Conservation (phyloP, 35 echinoderm and acorn worm genomes). For the Acanthaster planci region DNA sequence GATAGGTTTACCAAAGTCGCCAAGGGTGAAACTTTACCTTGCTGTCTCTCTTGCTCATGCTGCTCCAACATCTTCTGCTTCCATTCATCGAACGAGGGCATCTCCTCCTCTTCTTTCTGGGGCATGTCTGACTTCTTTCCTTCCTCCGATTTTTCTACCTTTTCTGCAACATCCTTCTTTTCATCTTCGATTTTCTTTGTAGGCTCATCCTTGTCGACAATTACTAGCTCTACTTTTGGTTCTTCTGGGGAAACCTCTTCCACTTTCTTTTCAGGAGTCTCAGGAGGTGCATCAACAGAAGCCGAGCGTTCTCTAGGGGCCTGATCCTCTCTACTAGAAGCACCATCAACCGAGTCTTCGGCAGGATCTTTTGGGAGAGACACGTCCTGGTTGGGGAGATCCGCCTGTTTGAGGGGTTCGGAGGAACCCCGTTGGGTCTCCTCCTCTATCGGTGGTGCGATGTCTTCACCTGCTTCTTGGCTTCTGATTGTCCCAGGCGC, state of each 20-base stretch:
- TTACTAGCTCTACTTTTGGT: background rate
- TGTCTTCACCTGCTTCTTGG: background rate
- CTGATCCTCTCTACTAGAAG: background rate
- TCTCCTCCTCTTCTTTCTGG: constrained; percentile 40
- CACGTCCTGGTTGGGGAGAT: background rate
- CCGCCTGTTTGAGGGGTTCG: background rate
- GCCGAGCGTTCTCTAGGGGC: background rate
- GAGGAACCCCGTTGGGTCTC: background rate
- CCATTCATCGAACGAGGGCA: constrained; percentile 88
- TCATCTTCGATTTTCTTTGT: background rate
- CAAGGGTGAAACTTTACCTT: no score
- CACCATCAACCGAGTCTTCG: background rate
- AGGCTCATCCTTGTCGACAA: background rate
- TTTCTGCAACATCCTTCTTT: background rate
- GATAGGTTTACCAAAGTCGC: no score
- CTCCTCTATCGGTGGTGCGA: background rate
- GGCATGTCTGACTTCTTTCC: background rate
- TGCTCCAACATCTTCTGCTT: constrained; percentile 65
- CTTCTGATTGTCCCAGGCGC: background rate
- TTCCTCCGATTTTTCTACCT: background rate
- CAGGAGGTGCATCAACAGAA: background rate
- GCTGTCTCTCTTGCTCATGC: constrained; percentile 54
- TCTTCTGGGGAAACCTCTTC: background rate
- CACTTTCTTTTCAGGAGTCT: background rate
- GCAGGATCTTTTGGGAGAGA: background rate